Conservation (phyloP, 2,113 vertebrate species). For the Cynocephalus volans region DNA sequence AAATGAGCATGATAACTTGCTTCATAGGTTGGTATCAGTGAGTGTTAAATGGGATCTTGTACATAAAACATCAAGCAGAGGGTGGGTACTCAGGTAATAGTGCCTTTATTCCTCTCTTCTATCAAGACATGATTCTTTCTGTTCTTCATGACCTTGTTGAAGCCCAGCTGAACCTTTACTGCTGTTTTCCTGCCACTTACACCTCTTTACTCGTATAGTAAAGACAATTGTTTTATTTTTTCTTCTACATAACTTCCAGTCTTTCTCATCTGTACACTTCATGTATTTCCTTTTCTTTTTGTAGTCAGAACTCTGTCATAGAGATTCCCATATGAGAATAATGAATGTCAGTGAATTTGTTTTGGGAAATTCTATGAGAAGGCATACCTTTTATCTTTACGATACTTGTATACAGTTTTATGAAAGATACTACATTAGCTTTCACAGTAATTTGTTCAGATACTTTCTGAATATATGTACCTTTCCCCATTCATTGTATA, state of each 20-base stretch:
- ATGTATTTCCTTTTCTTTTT: neutral
- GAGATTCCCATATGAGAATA: neutral
- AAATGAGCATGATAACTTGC: neutral
- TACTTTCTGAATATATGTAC: neutral
- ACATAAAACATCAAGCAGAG: neutral
- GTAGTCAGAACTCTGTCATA: neutral
- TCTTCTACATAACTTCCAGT: neutral
- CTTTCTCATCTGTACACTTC: neutral
- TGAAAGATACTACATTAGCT: neutral
- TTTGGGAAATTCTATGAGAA: slow-evolving; percentile 32
- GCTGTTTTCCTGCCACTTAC: neutral
- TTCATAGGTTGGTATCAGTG: neutral
- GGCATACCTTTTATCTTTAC: neutral
- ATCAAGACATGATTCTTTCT: neutral
- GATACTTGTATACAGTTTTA: neutral
- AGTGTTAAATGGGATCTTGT: neutral
- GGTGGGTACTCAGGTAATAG: neutral
- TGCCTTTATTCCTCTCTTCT: neutral
- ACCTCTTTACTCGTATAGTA: neutral
- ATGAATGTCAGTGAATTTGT: neutral
- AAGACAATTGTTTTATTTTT: neutral
- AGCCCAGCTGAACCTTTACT: neutral
- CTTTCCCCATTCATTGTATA: slow-evolving; percentile 58
- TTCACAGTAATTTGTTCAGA: neutral
- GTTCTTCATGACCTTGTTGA: neutral